These are phyloP conservation scores for Caenorhabditis brenneri DNA, from an alignment of 1,140 invertebrate genomes.

Conservation along the genomic window DNA sequence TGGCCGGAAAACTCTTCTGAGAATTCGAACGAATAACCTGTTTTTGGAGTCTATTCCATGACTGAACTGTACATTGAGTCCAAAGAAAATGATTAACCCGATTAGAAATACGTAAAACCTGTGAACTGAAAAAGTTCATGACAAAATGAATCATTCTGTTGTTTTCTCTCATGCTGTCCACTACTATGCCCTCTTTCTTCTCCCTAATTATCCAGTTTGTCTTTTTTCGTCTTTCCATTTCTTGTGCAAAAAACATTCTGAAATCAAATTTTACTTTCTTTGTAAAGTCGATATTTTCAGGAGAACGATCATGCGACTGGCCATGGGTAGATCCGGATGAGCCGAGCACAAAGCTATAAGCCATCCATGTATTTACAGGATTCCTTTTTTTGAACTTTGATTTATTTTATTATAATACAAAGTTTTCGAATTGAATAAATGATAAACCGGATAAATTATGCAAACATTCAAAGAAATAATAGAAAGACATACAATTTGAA, in stretches of 20 bases:
- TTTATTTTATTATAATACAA: not conserved
- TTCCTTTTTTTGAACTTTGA: not conserved
- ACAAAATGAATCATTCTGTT: not conserved
- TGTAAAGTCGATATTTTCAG: not conserved
- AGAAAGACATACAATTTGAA: not conserved
- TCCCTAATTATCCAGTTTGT: conserved; percentile 6
- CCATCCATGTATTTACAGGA: not conserved
- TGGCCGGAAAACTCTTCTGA: not conserved
- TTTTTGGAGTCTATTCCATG: no score
- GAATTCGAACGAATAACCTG: not conserved
- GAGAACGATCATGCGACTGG: conserved; percentile 45
- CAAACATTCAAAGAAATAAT: not conserved
- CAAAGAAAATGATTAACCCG: no score
- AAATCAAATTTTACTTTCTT: not conserved
- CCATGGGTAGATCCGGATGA: conserved; percentile 57
- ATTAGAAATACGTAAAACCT: no score
- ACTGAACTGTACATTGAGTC: no score
- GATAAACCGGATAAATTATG: not conserved
- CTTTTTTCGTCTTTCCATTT: not conserved
- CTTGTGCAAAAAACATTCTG: not conserved
- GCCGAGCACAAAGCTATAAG: conserved; percentile 56
- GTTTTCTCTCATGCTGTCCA: not conserved
- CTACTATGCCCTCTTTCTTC: not conserved
- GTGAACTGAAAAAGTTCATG: not conserved
- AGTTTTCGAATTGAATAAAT: not conserved